These are phyloP conservation scores for Agrotis ipsilon DNA, from an alignment of 2,888 invertebrate species.

Conservation along the genomic window DNA sequence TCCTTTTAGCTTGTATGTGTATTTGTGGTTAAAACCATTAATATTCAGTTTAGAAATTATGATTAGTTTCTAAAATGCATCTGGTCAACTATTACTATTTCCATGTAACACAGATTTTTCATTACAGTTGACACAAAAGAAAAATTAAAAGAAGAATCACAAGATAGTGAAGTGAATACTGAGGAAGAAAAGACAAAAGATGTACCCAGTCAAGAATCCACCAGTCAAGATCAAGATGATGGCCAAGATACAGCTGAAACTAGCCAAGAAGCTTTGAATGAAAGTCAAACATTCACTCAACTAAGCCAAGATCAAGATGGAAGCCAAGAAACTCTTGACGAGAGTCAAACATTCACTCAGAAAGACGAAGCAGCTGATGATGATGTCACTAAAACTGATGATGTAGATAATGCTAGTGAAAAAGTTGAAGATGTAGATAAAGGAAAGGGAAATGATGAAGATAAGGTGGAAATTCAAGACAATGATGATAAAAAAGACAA, in stretches of 20 bases:
- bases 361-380: slow-evolving; percentile 44
- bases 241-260: slow-evolving; percentile 5
- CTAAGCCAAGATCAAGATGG: slow-evolving; percentile 26
- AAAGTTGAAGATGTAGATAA: slow-evolving; percentile 52
- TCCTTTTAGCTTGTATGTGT: too few species aligned
- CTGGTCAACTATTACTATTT: background rate
- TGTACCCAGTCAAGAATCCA: slow-evolving; percentile 58
- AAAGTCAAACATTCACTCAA: slow-evolving; percentile 38
- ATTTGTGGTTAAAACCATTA: too few species aligned
- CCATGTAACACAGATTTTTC: background rate
- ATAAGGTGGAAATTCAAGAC: slow-evolving; percentile 41
- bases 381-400: slow-evolving; percentile 59
- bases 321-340: slow-evolving; percentile 52
- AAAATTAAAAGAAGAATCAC: slow-evolving; percentile 48
- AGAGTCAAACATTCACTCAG: slow-evolving; percentile 45
- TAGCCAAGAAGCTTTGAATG: slow-evolving; percentile 27
- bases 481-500: slow-evolving; percentile 70
- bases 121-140: slow-evolving; percentile 36
- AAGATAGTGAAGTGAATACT: slow-evolving; percentile 46
- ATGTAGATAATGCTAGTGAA: slow-evolving; percentile 71
- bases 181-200: slow-evolving; percentile 68
- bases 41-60: too few species aligned
- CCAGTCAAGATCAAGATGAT: slow-evolving; percentile 56
- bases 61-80: too few species aligned
- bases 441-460: slow-evolving; percentile 56